phyloP scores from a whole-genome alignment of 2,113 vertebrate genomes.

The Cochlearius cochlearius region DNA sequence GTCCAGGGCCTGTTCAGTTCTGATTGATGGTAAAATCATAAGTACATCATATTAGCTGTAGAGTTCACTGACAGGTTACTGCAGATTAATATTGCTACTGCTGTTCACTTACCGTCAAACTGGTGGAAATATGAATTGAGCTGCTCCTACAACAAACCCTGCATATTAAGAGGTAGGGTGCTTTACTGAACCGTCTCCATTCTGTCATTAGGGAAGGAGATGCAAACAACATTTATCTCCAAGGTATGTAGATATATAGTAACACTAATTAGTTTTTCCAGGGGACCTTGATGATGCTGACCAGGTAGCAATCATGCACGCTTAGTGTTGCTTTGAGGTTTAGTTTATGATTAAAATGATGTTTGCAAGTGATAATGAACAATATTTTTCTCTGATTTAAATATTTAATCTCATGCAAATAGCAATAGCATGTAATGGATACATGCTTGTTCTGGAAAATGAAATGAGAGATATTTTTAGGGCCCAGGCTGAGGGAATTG shows the following conservation, averaged over 20 bases:
- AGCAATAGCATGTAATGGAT: constrained; percentile 10
- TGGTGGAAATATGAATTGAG: constrained; percentile 80
- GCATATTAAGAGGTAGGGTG: constrained; percentile 76
- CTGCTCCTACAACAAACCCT: constrained; percentile 76
- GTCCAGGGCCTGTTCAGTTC: constrained; percentile 82
- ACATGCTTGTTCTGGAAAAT: not conserved
- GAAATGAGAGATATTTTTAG: not conserved
- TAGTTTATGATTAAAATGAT: not conserved
- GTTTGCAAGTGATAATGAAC: not conserved
- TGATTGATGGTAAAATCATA: constrained; percentile 99
- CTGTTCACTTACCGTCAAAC: constrained; percentile 90
- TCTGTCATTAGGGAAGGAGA: constrained; percentile 60
- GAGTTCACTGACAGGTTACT: constrained; percentile 96
- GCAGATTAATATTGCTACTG: constrained; percentile 88
- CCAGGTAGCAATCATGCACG: constrained; percentile 17
- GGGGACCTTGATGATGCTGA: constrained; percentile 2
- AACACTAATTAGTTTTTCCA: constrained; percentile 61
- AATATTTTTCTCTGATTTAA: constrained; percentile 53
- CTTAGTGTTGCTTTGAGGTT: constrained; percentile 40
- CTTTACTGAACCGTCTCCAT: constrained; percentile 65
- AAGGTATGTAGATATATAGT: constrained; percentile 36
- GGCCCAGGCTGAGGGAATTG: not conserved
- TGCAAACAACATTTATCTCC: constrained; percentile 71
- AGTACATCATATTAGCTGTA: constrained; percentile 93
- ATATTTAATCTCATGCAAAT: constrained; percentile 48